These are phyloP conservation scores for Argya squamiceps DNA, from an alignment of 2,797 vertebrate species.

Conservation along the genomic window DNA sequence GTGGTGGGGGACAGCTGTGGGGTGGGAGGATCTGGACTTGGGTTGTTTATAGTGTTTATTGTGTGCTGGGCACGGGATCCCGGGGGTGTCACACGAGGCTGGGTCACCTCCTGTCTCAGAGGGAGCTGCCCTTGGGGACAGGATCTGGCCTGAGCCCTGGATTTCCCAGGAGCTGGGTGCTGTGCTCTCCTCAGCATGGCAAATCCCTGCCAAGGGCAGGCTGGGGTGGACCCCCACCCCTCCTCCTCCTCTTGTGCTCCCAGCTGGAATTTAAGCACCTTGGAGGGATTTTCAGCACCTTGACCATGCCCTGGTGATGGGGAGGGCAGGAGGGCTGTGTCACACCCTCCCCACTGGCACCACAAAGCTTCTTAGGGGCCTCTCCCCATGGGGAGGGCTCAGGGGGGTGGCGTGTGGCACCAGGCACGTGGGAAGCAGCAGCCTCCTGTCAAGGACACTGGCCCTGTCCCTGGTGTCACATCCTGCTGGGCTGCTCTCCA, in stretches of 20 bases:
- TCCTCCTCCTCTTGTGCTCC: neutral
- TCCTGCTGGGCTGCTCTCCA: neutral
- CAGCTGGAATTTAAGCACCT: neutral
- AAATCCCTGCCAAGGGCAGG: neutral
- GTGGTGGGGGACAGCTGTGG: rapidly evolving
- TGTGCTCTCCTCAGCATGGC: rapidly evolving
- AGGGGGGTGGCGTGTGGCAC: neutral
- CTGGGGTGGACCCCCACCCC: rapidly evolving
- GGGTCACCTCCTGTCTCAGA: rapidly evolving
- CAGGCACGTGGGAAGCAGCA: neutral
- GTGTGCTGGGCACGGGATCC: neutral
- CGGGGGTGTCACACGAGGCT: rapidly evolving
- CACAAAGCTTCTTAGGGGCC: constrained; percentile 19
- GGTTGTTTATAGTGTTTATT: neutral
- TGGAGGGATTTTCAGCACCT: neutral
- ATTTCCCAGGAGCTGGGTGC: neutral
- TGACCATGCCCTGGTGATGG: neutral
- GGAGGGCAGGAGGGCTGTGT: neutral
- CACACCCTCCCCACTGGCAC: rapidly evolving
- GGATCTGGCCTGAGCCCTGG: neutral
- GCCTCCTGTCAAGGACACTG: neutral
- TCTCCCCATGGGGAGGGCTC: rapidly evolving
- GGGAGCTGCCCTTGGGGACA: neutral
- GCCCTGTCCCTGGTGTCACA: neutral
- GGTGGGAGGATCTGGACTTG: rapidly evolving